Percentiles rank a stretch among this genome's conserved stretches.
phyloP scores from a whole-genome alignment of 2,888 invertebrate species.

The Tachystola acroxantha region DNA sequence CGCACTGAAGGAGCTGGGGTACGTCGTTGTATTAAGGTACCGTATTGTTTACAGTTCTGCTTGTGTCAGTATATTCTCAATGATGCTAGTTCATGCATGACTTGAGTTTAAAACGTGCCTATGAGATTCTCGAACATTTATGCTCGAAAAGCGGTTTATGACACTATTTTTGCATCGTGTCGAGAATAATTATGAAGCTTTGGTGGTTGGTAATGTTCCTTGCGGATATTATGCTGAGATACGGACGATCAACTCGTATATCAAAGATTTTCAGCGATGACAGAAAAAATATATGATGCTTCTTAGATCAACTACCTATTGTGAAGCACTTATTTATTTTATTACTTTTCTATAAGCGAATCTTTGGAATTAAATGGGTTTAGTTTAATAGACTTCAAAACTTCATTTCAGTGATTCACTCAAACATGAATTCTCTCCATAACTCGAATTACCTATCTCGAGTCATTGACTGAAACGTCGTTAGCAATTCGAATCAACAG shows the following conservation, averaged over 20 bases:
- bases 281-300: too few species aligned
- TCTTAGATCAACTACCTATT: too few species aligned
- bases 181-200: too few species aligned
- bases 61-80: constrained; percentile 45
- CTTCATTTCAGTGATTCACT: not conserved
- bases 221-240: too few species aligned
- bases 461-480: constrained; percentile 20
- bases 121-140: not conserved
- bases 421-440: not conserved
- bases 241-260: too few species aligned
- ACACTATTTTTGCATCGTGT: too few species aligned
- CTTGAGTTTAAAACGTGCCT: constrained; percentile 15
- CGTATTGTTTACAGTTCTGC: constrained; percentile 52
- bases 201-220: too few species aligned
- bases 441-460: not conserved
- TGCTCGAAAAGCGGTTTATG: not conserved
- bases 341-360: too few species aligned
- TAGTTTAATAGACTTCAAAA: too few species aligned
- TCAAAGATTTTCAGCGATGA: too few species aligned
- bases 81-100: constrained; percentile 46
- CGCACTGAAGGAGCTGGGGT: constrained; percentile 5
- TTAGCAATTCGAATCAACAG: constrained; percentile 57
- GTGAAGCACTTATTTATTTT: too few species aligned
- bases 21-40: constrained; percentile 27
- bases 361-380: too few species aligned